phyloP scores from a whole-genome alignment of 2,888 invertebrate genomes.

The Silvanus unidentatus region DNA sequence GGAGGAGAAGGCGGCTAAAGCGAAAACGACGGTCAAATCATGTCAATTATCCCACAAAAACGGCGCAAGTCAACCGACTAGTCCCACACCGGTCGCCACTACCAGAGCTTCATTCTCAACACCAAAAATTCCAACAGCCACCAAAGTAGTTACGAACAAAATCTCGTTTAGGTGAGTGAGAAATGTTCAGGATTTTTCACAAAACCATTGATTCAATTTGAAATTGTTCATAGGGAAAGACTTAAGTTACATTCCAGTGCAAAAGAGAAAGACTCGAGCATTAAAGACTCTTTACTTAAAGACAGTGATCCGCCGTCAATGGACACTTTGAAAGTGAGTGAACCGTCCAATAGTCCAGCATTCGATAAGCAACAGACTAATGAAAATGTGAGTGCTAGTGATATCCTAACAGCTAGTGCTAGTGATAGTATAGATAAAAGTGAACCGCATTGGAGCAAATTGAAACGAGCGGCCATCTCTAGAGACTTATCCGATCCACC shows the following conservation, averaged over 20 bases:
- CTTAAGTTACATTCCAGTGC: constrained; percentile 36
- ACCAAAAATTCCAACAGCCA: constrained; percentile 14
- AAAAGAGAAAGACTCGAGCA: constrained; percentile 30
- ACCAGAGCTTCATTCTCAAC: constrained; percentile 29
- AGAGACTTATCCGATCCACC: constrained; percentile 40
- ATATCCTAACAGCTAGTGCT: constrained; percentile 35
- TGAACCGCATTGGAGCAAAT: constrained; percentile 64
- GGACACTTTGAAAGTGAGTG: constrained; percentile 24
- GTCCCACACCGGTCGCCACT: constrained; percentile 26
- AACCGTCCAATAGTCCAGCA: constrained; percentile 32
- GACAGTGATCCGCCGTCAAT: constrained; percentile 28
- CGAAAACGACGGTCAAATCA: constrained; percentile 22
- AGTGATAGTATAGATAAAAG: constrained; percentile 39
- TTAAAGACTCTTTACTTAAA: constrained; percentile 29
- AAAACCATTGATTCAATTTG: constrained; percentile 1
- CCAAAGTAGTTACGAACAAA: constrained; percentile 33
- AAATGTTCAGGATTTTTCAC: constrained; percentile 1
- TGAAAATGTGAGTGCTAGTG: constrained; percentile 5
- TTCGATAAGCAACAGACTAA: background rate
- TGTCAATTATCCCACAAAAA: constrained; percentile 16
- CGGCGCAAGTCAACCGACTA: constrained; percentile 31
- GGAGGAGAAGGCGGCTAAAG: constrained; percentile 50
- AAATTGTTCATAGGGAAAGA: constrained; percentile 30
- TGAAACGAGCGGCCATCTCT: constrained; percentile 67
- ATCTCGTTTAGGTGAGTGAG: constrained; percentile 39